Percentiles rank a stretch among this genome's conserved stretches.
Conservation (phyloP, 2,888 invertebrate genomes). For the Agrotis ipsilon region DNA sequence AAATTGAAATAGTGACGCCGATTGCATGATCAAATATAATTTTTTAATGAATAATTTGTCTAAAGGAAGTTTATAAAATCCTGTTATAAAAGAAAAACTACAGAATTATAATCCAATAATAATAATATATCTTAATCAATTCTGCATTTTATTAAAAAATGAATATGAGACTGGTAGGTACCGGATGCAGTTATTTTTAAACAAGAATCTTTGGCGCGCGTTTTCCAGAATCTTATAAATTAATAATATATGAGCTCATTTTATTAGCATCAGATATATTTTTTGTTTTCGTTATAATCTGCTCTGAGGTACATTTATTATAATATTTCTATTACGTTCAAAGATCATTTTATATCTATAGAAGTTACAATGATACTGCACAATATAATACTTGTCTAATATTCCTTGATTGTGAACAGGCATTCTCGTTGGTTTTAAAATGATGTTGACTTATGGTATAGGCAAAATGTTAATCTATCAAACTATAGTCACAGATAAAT, state of each 20-base stretch:
- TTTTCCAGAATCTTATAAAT: slow-evolving; percentile 33
- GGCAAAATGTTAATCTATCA: too few relatives aligned
- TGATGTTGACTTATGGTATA: too few relatives aligned
- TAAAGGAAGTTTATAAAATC: background rate
- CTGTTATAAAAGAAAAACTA: background rate
- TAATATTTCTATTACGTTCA: slow-evolving; percentile 8
- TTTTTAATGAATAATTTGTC: slow-evolving; percentile 1
- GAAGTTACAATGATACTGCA: background rate
- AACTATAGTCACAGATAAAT: background rate
- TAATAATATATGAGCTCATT: background rate
- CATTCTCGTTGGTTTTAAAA: background rate
- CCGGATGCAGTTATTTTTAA: slow-evolving; percentile 8
- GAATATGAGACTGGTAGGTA: slow-evolving; percentile 8
- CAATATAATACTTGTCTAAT: background rate
- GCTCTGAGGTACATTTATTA: background rate
- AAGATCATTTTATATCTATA: background rate
- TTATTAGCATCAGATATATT: background rate
- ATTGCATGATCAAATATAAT: background rate
- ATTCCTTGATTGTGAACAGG: background rate
- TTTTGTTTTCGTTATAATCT: background rate
- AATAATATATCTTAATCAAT: background rate
- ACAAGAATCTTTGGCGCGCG: slow-evolving; percentile 6
- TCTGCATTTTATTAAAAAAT: background rate
- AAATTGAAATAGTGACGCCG: background rate
- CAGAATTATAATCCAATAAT: background rate